Percentiles rank a stretch among this genome's conserved stretches.
Evolutionary conservation across 35 echinoderm and acorn worm species (phyloP).

Genomic region (Ophiothrix spiculata): DNA sequence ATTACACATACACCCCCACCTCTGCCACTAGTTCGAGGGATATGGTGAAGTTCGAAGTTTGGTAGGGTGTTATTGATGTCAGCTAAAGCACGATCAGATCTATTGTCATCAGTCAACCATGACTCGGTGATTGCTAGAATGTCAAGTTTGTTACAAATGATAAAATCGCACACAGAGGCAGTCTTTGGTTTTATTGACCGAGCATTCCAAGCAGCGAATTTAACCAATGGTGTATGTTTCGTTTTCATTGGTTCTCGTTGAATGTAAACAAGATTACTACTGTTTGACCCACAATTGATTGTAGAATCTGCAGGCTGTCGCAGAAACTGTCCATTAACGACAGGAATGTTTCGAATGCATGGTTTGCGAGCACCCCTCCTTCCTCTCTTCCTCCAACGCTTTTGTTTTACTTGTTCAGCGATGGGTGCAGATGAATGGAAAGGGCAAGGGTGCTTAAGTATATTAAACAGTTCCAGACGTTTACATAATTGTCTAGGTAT

Average conservation of each 20-base stretch:
- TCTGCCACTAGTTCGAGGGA: neutral
- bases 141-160: neutral
- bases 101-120: slow-evolving; percentile 12
- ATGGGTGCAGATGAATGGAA: too few relatives aligned
- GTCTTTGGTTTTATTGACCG: neutral
- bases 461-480: too few relatives aligned
- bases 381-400: too few relatives aligned
- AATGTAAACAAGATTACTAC: neutral
- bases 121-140: slow-evolving; percentile 26
- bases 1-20: slow-evolving; percentile 58
- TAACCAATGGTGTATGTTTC: neutral
- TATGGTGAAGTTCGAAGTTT: slow-evolving; percentile 10
- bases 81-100: slow-evolving; percentile 3
- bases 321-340: too few relatives aligned
- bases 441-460: too few relatives aligned
- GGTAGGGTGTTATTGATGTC: slow-evolving; percentile 1
- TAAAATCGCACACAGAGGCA: neutral
- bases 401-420: too few relatives aligned
- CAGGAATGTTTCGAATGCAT: too few relatives aligned
- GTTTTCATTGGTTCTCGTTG: neutral
- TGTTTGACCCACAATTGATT: neutral
- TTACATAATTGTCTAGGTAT: too few relatives aligned
- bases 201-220: neutral
- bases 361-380: too few relatives aligned
- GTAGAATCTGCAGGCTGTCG: too few relatives aligned